Base-by-base conservation (phyloP, 2,797 vertebrate genomes). In the Hippopotamyrus pictus region DNA sequence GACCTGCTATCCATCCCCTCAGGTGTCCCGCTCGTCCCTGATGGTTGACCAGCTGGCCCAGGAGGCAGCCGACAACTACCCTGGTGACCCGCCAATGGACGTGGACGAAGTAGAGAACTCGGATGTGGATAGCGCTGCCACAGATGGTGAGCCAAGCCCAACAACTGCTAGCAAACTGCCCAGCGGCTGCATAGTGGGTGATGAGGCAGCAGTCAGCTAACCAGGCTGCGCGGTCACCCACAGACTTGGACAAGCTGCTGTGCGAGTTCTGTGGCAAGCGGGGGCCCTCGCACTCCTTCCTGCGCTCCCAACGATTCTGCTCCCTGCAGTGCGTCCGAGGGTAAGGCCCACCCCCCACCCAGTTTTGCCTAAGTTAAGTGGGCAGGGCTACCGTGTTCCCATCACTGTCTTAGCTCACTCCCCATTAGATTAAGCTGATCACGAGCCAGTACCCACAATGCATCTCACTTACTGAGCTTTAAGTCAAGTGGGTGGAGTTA, bases 251-350 rank as follows among this genome's bases (percentile, higher is more conserved):
- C 11, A 95, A 99, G 91, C 96, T 99, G 88, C 97, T 98, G 95
- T 99, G 98, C 93, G 97, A 99, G 95, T 98, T 98, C 94, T 99
- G 98, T 92, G 98, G 97, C 3, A 99, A 99, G 93, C 96, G 97
- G 96, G 98, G 97, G 87, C 98, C 98, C 91, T 95, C 97, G 1
- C 96, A 97, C 95, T 98, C 97, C 91, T 99, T 99, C 95, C 96
- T 97, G 89, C 95, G 97, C 89, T 99, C 98, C 90, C 99, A 98
- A 88, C 97, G 98, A 91, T 99, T 99, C 97, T 99, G 98, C 94
- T 98, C 98, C 90, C 97, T 97, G 90, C 97, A 98, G 89, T 99
- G 98, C 94, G 97, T 97, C 33, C 98, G 97, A 93, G 98, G 98
- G 98, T 99, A 96, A 94, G 93, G 12, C 12, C n/a, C 41, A 37